phyloP scores from a whole-genome alignment of 2,888 invertebrate genomes.

The Podotricha telesiphe region DNA sequence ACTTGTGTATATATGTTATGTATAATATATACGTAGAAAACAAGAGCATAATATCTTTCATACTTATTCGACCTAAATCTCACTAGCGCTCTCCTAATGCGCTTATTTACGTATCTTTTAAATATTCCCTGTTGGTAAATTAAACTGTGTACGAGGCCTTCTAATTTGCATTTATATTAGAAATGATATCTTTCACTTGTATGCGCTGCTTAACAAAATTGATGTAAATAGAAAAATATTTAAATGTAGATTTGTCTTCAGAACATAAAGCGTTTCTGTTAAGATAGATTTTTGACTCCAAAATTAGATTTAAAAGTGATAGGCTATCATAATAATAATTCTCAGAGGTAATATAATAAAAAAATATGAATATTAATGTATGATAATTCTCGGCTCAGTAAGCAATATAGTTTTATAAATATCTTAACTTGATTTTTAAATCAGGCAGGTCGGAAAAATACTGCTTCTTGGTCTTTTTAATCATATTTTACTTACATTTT shows the following conservation, averaged over 20 bases:
- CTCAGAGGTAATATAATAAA: neutral
- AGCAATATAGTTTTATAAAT: too few relatives aligned
- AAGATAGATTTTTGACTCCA: neutral
- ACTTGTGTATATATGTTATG: neutral
- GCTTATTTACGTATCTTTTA: conserved; percentile 43
- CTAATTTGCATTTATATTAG: conserved; percentile 45
- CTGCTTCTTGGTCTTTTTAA: too few relatives aligned
- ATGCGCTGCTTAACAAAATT: conserved; percentile 27
- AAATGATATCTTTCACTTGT: conserved; percentile 38
- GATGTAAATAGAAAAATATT: conserved; percentile 33
- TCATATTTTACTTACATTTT: too few relatives aligned
- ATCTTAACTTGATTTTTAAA: too few relatives aligned
- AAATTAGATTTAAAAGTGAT: neutral
- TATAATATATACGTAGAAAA: neutral
- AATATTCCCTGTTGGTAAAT: conserved; percentile 42
- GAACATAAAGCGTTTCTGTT: neutral
- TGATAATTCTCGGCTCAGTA: too few relatives aligned
- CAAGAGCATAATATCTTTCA: conserved; percentile 13
- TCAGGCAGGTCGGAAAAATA: too few relatives aligned
- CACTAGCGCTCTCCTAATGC: conserved; percentile 37
- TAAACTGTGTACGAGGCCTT: conserved; percentile 37
- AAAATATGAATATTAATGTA: too few relatives aligned
- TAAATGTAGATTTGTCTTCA: conserved; percentile 6
- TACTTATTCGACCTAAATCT: conserved; percentile 40
- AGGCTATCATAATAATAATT: neutral